Conservation (phyloP, 2,888 invertebrate genomes). For the Lasioglossum morio region DNA sequence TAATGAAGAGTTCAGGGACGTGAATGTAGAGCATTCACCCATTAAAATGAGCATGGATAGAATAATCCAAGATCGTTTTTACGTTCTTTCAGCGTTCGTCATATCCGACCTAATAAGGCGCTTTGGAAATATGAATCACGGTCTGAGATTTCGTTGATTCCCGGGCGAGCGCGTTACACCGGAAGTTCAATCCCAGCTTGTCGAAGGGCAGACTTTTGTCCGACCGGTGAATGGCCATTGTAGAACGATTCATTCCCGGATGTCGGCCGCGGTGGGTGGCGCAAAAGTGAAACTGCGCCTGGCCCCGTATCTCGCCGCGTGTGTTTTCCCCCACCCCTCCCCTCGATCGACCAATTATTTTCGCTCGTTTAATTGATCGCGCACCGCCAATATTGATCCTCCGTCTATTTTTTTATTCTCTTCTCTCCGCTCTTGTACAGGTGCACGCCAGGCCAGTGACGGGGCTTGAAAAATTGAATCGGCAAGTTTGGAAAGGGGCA, state of each 20-base stretch:
- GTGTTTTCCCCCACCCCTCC: background rate
- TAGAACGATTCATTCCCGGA: background rate
- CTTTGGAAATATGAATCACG: background rate
- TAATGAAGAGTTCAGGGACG: no score
- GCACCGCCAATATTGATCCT: constrained; percentile 17
- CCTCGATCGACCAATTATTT: constrained; percentile 31
- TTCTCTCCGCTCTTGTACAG: background rate
- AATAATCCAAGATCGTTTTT: no score
- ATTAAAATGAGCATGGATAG: no score
- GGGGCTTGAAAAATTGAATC: constrained; percentile 28
- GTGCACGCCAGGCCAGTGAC: background rate
- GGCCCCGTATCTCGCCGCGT: background rate
- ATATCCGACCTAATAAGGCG: no score
- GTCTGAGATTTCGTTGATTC: background rate
- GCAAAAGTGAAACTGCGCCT: constrained; percentile 21
- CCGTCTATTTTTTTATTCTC: background rate
- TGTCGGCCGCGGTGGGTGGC: background rate
- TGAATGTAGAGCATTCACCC: no score
- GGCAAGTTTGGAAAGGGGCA: background rate
- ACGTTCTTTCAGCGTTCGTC: no score
- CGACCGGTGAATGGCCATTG: background rate
- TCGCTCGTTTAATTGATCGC: constrained; percentile 36
- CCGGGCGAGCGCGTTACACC: background rate
- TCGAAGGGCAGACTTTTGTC: background rate
- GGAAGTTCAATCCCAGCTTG: background rate